These are phyloP conservation scores for Acanthiza pusilla DNA, from an alignment of 2,797 vertebrate species.

Conservation along the genomic window DNA sequence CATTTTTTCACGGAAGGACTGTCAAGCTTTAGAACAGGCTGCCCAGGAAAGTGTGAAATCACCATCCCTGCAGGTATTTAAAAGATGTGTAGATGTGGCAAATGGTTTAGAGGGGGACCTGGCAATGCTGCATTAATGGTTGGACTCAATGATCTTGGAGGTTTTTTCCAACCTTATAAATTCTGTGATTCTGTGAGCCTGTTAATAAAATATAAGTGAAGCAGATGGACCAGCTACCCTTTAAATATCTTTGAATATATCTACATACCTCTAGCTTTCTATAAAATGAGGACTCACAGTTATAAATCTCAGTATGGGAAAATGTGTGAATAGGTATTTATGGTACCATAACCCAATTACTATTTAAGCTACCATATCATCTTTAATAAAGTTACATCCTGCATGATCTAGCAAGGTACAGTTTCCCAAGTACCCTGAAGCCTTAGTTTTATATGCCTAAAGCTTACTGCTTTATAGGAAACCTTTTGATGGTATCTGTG, in stretches of 20 bases:
- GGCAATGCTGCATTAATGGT: not conserved
- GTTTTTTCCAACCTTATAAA: not conserved
- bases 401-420: not conserved
- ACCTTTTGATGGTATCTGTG: not conserved
- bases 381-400: not conserved
- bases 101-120: not conserved
- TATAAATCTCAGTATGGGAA: not conserved
- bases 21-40: not conserved
- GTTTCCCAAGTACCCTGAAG: not conserved
- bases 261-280: not conserved
- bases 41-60: not conserved
- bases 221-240: not conserved
- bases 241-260: not conserved
- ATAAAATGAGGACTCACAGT: not conserved
- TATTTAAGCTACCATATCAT: not conserved
- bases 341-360: not conserved
- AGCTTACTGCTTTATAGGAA: not conserved
- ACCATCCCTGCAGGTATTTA: not conserved
- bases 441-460: not conserved
- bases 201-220: not conserved
- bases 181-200: not conserved
- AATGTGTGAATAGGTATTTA: not conserved
- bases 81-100: not conserved
- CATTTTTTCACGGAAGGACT: not conserved
- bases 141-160: not conserved